Evolutionary conservation across 2,113 vertebrate genomes (phyloP).

Genomic region (Pelodiscus sinensis): DNA sequence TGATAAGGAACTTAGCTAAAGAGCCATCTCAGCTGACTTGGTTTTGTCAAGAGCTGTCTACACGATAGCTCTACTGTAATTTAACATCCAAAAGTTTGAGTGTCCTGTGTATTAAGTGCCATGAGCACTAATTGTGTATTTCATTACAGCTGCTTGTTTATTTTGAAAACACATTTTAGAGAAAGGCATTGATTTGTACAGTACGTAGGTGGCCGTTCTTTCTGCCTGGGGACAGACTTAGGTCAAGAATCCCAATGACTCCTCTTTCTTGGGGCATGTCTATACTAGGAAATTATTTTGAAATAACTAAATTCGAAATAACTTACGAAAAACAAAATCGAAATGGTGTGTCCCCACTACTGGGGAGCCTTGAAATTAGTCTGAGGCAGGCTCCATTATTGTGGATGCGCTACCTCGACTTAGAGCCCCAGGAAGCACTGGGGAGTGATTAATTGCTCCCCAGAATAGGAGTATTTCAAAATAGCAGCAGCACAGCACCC

Average conservation of each 20-base stretch:
- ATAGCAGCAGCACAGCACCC: too few species aligned
- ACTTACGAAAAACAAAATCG: too few species aligned
- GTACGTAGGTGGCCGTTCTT: neutral
- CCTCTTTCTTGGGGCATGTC: slow-evolving; percentile 30
- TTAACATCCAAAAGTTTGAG: neutral
- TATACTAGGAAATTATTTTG: too few species aligned
- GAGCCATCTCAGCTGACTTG: fast-evolving
- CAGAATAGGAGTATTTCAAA: too few species aligned
- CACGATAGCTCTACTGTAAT: neutral
- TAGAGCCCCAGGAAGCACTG: too few species aligned
- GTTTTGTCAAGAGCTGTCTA: neutral
- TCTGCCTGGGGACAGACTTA: neutral
- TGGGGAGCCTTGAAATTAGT: too few species aligned
- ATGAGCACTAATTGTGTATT: neutral
- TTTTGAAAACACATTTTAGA: neutral
- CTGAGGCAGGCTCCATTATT: too few species aligned
- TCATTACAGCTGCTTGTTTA: neutral
- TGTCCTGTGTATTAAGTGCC: neutral
- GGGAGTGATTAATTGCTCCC: too few species aligned
- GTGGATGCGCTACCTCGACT: too few species aligned
- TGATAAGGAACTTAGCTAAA: neutral
- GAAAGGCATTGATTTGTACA: neutral
- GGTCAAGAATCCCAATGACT: slow-evolving; percentile 17
- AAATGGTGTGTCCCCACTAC: too few species aligned
- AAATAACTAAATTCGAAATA: too few species aligned